A percentile compares a stretch with the other conserved stretches of the same genome.
Conservation (phyloP, 2,113 vertebrate genomes). For the Damaliscus lunatus region DNA sequence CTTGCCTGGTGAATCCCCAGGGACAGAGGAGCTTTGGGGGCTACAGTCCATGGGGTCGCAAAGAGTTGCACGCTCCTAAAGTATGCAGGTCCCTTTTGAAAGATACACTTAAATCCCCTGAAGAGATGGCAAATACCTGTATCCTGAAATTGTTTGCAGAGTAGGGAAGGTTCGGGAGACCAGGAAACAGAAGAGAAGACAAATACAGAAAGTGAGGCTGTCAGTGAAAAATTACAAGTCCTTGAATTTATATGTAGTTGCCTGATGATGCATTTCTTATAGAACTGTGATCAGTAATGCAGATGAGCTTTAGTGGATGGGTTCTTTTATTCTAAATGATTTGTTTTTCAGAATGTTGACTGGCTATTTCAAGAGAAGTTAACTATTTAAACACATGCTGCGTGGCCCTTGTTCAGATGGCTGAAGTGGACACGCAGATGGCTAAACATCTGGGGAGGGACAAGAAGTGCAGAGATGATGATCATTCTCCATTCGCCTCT, state of each 20-base stretch:
- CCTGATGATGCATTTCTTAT: neutral
- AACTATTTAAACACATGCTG: neutral
- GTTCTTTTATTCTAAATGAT: neutral
- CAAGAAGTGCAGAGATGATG: neutral
- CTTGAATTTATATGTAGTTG: neutral
- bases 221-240: neutral
- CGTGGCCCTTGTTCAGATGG: neutral
- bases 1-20: neutral
- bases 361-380: neutral
- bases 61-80: neutral
- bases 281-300: neutral
- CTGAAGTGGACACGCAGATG: neutral
- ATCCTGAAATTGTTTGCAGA: neutral
- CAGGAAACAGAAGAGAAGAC: neutral
- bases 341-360: neutral
- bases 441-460: neutral
- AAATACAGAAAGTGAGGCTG: neutral
- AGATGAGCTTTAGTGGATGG: neutral
- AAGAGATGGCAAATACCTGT: neutral
- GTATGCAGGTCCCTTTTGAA: neutral
- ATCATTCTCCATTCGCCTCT: neutral
- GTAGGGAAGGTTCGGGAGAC: neutral
- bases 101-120: neutral
- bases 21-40: neutral
- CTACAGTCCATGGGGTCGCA: neutral